A percentile compares a stretch with the other conserved stretches of the same genome.
phyloP scores from a whole-genome alignment of 2,888 invertebrate species.

The Ceraclea dissimilis region DNA sequence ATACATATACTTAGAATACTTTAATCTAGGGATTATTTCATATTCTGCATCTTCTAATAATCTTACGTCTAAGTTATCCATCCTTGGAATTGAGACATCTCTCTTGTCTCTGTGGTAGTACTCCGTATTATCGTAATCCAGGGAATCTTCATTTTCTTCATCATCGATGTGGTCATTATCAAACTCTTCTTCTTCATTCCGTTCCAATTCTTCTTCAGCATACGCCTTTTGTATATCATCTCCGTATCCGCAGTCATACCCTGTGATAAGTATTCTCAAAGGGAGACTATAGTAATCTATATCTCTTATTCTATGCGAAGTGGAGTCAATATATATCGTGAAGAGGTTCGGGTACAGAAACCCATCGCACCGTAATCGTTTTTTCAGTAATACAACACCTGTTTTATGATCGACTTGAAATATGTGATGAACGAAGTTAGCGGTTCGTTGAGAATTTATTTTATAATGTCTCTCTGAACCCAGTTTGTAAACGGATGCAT shows the following conservation, averaged over 20 bases:
- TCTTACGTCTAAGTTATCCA: constrained; percentile 43
- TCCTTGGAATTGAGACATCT: constrained; percentile 28
- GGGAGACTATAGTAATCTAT: constrained; percentile 80
- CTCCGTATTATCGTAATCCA: constrained; percentile 24
- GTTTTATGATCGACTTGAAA: constrained; percentile 66
- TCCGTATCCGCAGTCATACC: constrained; percentile 60
- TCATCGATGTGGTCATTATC: constrained; percentile 32
- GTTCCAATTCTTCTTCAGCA: constrained; percentile 51
- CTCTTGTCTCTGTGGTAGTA: constrained; percentile 38
- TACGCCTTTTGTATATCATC: constrained; percentile 43
- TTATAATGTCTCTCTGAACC: constrained; percentile 73
- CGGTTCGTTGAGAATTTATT: constrained; percentile 73
- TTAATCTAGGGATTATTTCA: constrained; percentile 1
- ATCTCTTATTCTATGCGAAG: constrained; percentile 67
- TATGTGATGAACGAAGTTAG: constrained; percentile 72
- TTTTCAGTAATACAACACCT: constrained; percentile 67
- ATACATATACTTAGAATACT: not conserved
- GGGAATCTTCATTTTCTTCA: constrained; percentile 28
- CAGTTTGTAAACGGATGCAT: constrained; percentile 72
- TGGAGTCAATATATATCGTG: constrained; percentile 80
- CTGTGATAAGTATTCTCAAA: constrained; percentile 65
- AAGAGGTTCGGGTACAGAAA: constrained; percentile 77
- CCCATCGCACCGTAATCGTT: constrained; percentile 69
- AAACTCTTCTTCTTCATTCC: constrained; percentile 42
- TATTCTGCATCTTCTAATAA: constrained; percentile 40